Evolutionary conservation across 2,113 vertebrate genomes (phyloP), one percentile per base, ranked within the genome.

Genomic region (Rana temporaria): DNA sequence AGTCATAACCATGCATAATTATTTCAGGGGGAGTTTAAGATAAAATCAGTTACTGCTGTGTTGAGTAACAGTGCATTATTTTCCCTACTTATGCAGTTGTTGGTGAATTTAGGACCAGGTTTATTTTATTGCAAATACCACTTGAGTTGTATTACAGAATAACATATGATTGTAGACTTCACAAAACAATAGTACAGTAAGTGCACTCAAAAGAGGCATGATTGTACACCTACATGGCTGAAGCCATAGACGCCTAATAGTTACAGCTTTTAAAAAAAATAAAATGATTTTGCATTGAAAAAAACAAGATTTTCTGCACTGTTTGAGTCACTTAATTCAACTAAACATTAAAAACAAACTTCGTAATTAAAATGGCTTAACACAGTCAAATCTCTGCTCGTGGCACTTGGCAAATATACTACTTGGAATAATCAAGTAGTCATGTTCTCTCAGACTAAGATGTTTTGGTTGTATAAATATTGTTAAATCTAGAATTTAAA

Each of bases 31-130:
- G 30, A 11, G 32, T 17, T 11, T 18, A 73, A 32, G 53, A 73
- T 73, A 32, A 73, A 73, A 73, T 48, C 53, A n/a, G 53, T 57
- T 32, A 73, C 70, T 57, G 70, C 70, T 57, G 70, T 73, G 70
- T 73, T 73, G 52, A 26, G 16, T 73, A 73, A 57, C 70, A 73
- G 14, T 18, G 32, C 70, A 71, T 24, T 53, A 53, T 72, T 72
- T 24, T 71, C 53, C 24, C 17, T 32, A 18, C 15, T 57, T 57
- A 17, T 30, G 55, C 20, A 56, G 24, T 18, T 57, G 12, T 73
- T 30, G 18, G 9, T 30, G 26, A 26, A 73, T 73, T 57, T 71
- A 32, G 11, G 30, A 5, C 30, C 55, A 60, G 20, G 24, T 60
- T 62, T 75, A 42, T 19, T 62, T 62, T 62, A 17, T 38, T 60